Evolutionary conservation across 1,140 invertebrate species (phyloP).

Genomic region (Drosophila arizonae): DNA sequence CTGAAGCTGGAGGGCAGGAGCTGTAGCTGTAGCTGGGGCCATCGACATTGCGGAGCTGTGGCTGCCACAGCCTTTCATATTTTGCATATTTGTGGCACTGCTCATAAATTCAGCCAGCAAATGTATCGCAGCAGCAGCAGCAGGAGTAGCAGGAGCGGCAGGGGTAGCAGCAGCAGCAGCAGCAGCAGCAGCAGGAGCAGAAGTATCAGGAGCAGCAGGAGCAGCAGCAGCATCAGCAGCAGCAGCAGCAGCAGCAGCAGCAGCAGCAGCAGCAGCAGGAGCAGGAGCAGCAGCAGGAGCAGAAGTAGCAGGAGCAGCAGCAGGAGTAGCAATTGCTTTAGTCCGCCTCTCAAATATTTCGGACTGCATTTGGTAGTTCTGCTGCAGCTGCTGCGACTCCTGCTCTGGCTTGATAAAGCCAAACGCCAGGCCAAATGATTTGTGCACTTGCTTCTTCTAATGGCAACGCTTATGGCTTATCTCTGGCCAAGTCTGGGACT

Average conservation of each 20-base stretch:
- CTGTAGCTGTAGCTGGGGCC: background rate
- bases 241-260: conserved; percentile 7
- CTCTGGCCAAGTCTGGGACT: background rate
- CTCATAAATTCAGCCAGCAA: conserved; percentile 35
- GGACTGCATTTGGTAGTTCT: background rate
- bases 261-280: background rate
- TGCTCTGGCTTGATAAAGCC: conserved; percentile 33
- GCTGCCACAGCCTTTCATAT: conserved; percentile 21
- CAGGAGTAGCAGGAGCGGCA: background rate
- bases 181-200: no score
- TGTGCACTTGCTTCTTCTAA: conserved; percentile 40
- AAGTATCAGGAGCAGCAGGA: no score
- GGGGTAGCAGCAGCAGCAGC: background rate
- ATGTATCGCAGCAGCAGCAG: conserved; percentile 31
- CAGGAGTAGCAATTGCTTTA: background rate
- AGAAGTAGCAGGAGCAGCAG: no score
- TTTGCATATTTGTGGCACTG: conserved; percentile 50
- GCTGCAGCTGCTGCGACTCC: background rate
- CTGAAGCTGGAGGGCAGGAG: background rate
- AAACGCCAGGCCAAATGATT: conserved; percentile 42
- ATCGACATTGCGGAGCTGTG: conserved; percentile 4
- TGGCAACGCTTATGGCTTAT: conserved; percentile 13
- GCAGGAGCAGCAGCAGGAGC: no score
- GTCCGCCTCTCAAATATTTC: background rate
- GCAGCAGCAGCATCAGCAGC: no score